Evolutionary conservation across 2,113 vertebrate genomes (phyloP), one percentile per base, ranked within the genome.

Genomic region (Orycteropus afer): DNA sequence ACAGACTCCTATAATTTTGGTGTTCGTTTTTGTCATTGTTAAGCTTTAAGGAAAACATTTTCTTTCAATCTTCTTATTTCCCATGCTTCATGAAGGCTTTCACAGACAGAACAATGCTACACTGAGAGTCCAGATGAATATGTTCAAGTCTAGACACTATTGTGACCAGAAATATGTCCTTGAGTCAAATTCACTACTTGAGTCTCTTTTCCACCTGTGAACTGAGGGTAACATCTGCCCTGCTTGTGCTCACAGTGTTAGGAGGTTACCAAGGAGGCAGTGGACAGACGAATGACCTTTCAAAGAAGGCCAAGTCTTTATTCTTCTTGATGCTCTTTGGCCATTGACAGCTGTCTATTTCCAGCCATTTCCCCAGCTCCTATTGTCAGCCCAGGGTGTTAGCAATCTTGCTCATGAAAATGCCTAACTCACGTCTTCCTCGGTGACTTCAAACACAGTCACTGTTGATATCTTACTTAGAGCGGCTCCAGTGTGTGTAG

Each of bases 381-480:
- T 37, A 15, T 20, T 18, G 5, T 84, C 1, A 40, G 37, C 37
- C 59, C 32, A 0, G 23, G 20, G 53, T 77, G 47, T 37, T 89
- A 81, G 25, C 83, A 93, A 90, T 83, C 34, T 49, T n/a, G 3
- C 49, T 88, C 18, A 32, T 69, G 78, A 51, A 89, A 76, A 79
- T 77, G 32, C 22, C 67, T 53, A 45, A 83, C 29, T 42, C 40
- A 25, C 14, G 5, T 4, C 27, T 90, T 95, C 83, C 47, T 96
- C 25, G 86, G 47, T 92, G 88, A 84, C 63, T 96, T 96, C 92
- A 81, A 25, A 86, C 0, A 0, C 49, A 93, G 37, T 82, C 90
- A 25, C 42, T 11, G 14, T 51, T 14, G 2, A n/a, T 93, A 57
- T 90, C 78, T 96, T 96, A 65, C 59, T 97, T 71, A 84, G 86